phyloP scores from a whole-genome alignment of 2,797 vertebrate species.

The Catamblyrhynchus diadema region DNA sequence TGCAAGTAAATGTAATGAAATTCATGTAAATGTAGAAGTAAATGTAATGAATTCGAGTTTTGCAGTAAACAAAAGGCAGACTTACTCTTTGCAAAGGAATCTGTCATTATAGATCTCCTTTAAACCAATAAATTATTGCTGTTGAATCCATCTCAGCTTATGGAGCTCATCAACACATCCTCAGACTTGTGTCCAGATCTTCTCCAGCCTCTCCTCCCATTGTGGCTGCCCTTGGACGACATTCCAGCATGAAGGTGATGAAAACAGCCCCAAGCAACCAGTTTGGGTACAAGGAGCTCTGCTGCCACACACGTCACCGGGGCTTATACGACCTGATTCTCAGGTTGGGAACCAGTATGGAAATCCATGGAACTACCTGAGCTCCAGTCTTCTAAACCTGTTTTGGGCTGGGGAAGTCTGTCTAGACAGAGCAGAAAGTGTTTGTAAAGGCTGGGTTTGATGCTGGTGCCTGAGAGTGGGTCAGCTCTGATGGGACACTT shows the following conservation, averaged over 20 bases:
- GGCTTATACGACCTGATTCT: slow-evolving; percentile 41
- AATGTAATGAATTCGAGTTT: not conserved
- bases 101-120: not conserved
- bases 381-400: not conserved
- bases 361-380: not conserved
- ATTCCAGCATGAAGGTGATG: fast-evolving
- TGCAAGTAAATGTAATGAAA: slow-evolving; percentile 62
- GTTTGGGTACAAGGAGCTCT: not conserved
- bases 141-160: not conserved
- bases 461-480: not conserved
- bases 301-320: not conserved
- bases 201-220: not conserved
- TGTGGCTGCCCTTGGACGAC: not conserved
- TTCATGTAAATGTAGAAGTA: slow-evolving; percentile 51
- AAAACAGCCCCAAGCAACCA: slow-evolving; percentile 34
- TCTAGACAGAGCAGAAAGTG: slow-evolving; percentile 19
- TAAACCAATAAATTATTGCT: not conserved
- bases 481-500: not conserved
- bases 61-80: slow-evolving; percentile 27
- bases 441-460: not conserved
- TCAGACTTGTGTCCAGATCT: not conserved
- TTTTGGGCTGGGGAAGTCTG: not conserved
- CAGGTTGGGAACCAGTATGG: slow-evolving; percentile 61
- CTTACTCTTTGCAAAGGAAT: not conserved
- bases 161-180: not conserved